These are phyloP conservation scores for Rhipidura dahli DNA, from an alignment of 2,113 vertebrate species.

Conservation along the genomic window DNA sequence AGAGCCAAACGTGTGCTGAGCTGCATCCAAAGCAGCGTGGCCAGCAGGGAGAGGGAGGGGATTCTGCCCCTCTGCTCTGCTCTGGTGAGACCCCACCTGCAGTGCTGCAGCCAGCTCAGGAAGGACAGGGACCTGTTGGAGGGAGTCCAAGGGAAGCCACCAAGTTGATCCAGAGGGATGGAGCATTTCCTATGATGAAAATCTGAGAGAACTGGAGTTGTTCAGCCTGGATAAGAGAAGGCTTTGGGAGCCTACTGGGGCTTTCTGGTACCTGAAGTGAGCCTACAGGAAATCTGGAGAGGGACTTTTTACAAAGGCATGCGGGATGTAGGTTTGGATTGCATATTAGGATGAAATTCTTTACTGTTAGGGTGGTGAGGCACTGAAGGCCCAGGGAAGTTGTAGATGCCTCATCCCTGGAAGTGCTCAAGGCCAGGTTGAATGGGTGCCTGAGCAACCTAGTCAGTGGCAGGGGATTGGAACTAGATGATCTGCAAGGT, in stretches of 20 bases:
- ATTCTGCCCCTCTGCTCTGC: not conserved
- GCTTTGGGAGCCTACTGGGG: not conserved
- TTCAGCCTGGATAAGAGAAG: not conserved
- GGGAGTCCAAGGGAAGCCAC: not conserved
- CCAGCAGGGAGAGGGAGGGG: fast-evolving
- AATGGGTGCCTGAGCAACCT: not conserved
- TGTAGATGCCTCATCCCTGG: not conserved
- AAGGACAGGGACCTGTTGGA: fast-evolving
- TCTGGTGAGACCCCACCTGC: not conserved
- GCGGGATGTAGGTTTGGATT: not conserved
- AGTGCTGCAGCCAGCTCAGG: not conserved
- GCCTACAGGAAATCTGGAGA: not conserved
- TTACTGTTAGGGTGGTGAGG: not conserved
- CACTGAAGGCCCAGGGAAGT: not conserved
- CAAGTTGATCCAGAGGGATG: not conserved
- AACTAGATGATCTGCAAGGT: not conserved
- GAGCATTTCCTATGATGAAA: not conserved
- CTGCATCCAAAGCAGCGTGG: not conserved
- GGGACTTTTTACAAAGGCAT: not conserved
- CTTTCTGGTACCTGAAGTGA: not conserved
- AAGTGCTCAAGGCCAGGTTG: not conserved
- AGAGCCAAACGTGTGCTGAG: not conserved
- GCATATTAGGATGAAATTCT: not conserved
- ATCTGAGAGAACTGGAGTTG: not conserved
- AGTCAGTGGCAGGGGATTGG: not conserved